Percentiles rank a stretch among this genome's conserved stretches.
Evolutionary conservation across 1,140 invertebrate species (phyloP).

Genomic region (Neuroterus valhalla): DNA sequence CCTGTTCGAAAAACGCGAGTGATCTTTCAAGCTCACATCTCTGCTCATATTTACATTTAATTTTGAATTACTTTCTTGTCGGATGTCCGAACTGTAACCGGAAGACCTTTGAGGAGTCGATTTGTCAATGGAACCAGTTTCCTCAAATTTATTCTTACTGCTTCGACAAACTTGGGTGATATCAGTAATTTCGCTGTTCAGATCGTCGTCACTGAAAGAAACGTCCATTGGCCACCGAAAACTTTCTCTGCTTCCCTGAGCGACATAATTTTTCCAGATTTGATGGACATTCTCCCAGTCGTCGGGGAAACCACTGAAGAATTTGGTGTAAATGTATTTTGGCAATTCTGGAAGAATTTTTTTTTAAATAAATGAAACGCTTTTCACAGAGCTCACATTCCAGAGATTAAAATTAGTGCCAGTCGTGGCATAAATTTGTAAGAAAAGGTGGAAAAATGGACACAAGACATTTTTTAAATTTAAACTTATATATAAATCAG

Average conservation of each 20-base stretch:
- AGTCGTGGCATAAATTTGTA: too few species aligned
- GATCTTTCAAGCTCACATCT: not conserved
- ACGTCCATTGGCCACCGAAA: slow-evolving; percentile 68
- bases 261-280: slow-evolving; percentile 61
- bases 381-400: too few species aligned
- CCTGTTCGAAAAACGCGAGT: not conserved
- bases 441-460: too few species aligned
- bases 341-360: slow-evolving; percentile 59
- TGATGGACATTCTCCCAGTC: slow-evolving; percentile 68
- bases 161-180: slow-evolving; percentile 40
- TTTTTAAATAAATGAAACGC: not conserved
- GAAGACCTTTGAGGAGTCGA: not conserved
- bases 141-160: not conserved
- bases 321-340: slow-evolving; percentile 65
- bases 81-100: slow-evolving; percentile 31
- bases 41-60: slow-evolving; percentile 7
- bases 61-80: not conserved
- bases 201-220: slow-evolving; percentile 67
- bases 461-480: too few species aligned
- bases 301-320: slow-evolving; percentile 70
- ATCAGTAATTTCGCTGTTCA: slow-evolving; percentile 63
- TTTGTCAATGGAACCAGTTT: not conserved
- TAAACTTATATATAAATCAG: too few species aligned
- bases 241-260: slow-evolving; percentile 43
- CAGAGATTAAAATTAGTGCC: too few species aligned